These are phyloP conservation scores for Tyrannus savana DNA, from an alignment of 2,113 vertebrate genomes.

Conservation along the genomic window DNA sequence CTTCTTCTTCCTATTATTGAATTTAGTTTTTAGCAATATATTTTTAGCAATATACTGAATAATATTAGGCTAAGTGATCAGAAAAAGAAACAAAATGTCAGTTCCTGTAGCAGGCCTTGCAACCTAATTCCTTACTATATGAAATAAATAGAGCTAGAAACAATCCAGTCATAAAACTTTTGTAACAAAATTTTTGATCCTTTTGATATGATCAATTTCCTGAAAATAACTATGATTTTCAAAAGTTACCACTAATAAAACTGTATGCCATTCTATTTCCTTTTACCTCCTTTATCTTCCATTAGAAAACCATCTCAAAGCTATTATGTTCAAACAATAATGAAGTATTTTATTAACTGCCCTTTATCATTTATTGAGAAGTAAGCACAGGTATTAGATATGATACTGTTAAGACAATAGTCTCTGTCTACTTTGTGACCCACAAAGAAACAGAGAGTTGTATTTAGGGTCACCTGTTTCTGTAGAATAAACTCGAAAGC, in stretches of 20 bases:
- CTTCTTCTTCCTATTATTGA: not conserved
- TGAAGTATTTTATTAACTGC: not conserved
- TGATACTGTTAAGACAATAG: not conserved
- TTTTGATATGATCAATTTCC: not conserved
- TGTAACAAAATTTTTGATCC: not conserved
- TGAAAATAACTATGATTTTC: not conserved
- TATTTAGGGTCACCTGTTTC: slow-evolving; percentile 87
- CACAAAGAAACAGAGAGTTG: not conserved
- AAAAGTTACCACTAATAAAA: not conserved
- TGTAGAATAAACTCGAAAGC: slow-evolving; percentile 96
- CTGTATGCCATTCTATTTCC: not conserved
- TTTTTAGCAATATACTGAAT: not conserved
- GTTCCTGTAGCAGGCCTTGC: not conserved
- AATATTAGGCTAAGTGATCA: not conserved
- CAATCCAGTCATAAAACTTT: not conserved
- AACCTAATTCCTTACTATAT: not conserved
- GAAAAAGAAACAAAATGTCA: not conserved
- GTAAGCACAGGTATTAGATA: not conserved
- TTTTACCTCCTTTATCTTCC: not conserved
- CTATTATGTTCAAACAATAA: not conserved
- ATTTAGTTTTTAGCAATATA: not conserved
- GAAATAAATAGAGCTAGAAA: not conserved
- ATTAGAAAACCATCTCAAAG: not conserved
- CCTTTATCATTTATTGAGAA: not conserved
- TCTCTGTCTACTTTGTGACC: not conserved